These are phyloP conservation scores for Himalopsyche japonica DNA, from an alignment of 2,888 invertebrate species.

Conservation along the genomic window DNA sequence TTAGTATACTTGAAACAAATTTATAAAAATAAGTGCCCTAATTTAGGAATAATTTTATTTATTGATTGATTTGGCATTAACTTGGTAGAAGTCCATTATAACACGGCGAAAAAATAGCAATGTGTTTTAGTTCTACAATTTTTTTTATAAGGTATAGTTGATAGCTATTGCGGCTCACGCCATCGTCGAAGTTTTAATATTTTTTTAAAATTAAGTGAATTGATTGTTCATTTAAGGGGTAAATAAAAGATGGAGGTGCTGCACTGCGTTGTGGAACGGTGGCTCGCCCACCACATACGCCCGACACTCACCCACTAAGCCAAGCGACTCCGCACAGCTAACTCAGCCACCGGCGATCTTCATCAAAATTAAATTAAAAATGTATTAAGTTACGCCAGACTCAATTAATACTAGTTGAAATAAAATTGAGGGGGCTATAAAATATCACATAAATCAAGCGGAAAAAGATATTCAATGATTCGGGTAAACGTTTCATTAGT, in stretches of 20 bases:
- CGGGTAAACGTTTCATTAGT: neutral
- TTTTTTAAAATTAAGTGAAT: too few relatives aligned
- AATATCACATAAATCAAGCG: neutral
- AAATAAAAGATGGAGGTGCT: neutral
- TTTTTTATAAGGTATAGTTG: too few relatives aligned
- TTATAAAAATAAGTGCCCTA: too few relatives aligned
- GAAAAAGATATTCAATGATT: neutral
- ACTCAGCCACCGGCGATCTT: neutral
- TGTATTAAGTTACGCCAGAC: neutral
- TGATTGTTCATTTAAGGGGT: too few relatives aligned
- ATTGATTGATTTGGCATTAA: too few relatives aligned
- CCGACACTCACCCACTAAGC: neutral
- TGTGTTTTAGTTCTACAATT: too few relatives aligned
- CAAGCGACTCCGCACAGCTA: neutral
- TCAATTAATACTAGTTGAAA: neutral
- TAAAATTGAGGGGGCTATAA: neutral
- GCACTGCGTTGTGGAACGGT: neutral
- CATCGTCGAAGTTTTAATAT: too few relatives aligned
- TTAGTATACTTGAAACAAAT: too few relatives aligned
- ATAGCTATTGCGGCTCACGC: too few relatives aligned
- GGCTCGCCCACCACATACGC: neutral
- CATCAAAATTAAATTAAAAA: neutral
- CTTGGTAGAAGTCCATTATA: too few relatives aligned
- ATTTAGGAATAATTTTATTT: too few relatives aligned
- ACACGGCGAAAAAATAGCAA: too few relatives aligned